Conservation (phyloP, 2,113 vertebrate species). For the Helogale parvula region DNA sequence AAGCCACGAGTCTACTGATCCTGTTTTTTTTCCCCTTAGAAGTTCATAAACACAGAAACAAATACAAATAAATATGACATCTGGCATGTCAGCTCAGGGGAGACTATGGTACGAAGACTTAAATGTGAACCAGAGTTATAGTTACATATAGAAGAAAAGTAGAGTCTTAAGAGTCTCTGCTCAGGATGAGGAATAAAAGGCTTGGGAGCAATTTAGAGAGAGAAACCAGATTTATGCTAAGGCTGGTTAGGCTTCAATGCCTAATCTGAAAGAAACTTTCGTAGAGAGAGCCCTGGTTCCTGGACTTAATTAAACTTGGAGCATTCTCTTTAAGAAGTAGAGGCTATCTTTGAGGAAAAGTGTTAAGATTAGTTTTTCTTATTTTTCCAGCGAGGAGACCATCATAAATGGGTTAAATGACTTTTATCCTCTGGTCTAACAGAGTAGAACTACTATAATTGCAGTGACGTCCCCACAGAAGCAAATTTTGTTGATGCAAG, state of each 20-base stretch:
- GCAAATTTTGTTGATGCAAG: neutral
- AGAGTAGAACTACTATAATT: neutral
- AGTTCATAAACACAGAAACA: neutral
- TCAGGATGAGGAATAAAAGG: neutral
- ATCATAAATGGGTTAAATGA: neutral
- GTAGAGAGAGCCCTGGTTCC: neutral
- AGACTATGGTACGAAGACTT: neutral
- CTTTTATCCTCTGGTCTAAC: neutral
- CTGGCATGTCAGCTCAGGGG: neutral
- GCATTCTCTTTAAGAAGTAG: neutral
- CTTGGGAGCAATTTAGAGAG: neutral
- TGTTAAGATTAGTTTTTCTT: neutral
- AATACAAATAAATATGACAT: neutral
- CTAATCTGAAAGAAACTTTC: neutral
- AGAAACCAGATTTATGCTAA: neutral
- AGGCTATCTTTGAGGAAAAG: neutral
- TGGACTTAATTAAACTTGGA: neutral
- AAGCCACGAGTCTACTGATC: neutral
- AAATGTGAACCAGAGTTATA: neutral
- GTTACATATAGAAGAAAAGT: rapidly evolving
- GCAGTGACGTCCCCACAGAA: neutral
- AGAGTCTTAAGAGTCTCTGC: neutral
- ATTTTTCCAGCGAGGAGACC: neutral
- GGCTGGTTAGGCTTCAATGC: neutral
- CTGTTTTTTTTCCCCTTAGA: neutral